phyloP scores from a whole-genome alignment of 2,113 vertebrate genomes.

The Takifugu bimaculatus region DNA sequence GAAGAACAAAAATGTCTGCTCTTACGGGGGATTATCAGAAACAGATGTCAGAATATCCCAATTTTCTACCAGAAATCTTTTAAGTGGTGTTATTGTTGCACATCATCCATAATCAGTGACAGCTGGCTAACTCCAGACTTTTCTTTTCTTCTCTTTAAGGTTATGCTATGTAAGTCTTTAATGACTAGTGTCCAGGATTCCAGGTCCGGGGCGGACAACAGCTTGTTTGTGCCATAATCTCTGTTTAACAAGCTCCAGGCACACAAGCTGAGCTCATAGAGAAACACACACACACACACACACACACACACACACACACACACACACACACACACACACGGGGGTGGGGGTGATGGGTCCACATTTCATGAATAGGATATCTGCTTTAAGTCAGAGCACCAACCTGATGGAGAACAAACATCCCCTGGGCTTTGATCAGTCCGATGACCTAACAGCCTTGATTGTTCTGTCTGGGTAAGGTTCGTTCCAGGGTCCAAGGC shows the following conservation, averaged over 20 bases:
- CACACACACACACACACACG: conserved; percentile 33
- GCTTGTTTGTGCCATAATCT: conserved; percentile 69
- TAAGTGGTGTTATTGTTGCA: conserved; percentile 26
- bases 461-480: conserved; percentile 54
- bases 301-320: too few relatives aligned
- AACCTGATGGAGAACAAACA: conserved; percentile 68
- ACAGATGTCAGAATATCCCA: conserved; percentile 44
- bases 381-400: conserved; percentile 73
- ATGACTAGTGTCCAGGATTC: conserved; percentile 40
- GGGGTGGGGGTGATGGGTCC: conserved; percentile 60
- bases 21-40: conserved; percentile 48
- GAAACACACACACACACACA: conserved; percentile 38
- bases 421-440: conserved; percentile 46
- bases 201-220: conserved; percentile 52
- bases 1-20: conserved; percentile 28
- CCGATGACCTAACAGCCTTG: conserved; percentile 65
- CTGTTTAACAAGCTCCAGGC: conserved; percentile 73
- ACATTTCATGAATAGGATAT: conserved; percentile 61
- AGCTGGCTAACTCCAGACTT: conserved; percentile 29
- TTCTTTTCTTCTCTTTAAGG: conserved; percentile 6
- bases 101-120: conserved; percentile 14
- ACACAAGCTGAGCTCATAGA: conserved; percentile 78
- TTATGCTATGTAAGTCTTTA: conserved; percentile 46
- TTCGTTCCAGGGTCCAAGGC: conserved; percentile 67
- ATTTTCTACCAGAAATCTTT: conserved; percentile 30